Conservation (phyloP, 2,113 vertebrate genomes). For the Mus spicilegus region DNA sequence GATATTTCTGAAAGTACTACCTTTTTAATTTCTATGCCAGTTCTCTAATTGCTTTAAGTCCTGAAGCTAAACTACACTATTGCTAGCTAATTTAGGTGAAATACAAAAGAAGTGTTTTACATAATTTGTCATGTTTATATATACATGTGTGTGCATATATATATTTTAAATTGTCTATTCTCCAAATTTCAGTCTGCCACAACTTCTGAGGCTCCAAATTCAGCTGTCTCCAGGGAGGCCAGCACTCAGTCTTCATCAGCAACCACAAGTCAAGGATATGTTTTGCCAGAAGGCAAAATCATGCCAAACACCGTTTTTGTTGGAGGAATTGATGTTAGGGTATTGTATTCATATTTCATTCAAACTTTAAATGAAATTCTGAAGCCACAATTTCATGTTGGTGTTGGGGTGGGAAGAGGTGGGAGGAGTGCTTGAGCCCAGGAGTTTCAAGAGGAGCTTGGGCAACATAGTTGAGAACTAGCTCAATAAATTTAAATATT, state of each 20-base stretch:
- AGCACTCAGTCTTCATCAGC: conserved; percentile 81
- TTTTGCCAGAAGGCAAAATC: conserved; percentile 95
- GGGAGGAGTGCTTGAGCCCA: neutral
- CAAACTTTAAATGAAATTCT: conserved; percentile 11
- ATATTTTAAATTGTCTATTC: conserved; percentile 57
- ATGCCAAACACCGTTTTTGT: conserved; percentile 98
- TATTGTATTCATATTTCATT: conserved; percentile 82
- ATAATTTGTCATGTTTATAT: neutral
- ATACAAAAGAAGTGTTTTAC: conserved; percentile 32
- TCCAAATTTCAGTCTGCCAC: conserved; percentile 84
- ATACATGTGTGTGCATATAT: neutral
- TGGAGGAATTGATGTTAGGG: conserved; percentile 96
- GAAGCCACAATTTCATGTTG: neutral
- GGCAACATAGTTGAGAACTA: neutral
- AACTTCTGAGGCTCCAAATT: conserved; percentile 79
- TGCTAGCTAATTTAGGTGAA: conserved; percentile 41
- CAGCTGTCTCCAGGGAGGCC: conserved; percentile 76
- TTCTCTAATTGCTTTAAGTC: neutral
- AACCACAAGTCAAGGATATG: conserved; percentile 92
- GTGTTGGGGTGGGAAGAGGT: neutral
- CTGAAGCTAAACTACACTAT: conserved; percentile 45
- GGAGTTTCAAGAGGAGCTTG: neutral
- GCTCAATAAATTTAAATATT: neutral
- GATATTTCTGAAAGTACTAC: neutral
- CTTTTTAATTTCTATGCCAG: neutral